Evolutionary conservation across 2,888 invertebrate genomes (phyloP), one percentile per base, ranked within the genome.

Genomic region (Andrena minutula): DNA sequence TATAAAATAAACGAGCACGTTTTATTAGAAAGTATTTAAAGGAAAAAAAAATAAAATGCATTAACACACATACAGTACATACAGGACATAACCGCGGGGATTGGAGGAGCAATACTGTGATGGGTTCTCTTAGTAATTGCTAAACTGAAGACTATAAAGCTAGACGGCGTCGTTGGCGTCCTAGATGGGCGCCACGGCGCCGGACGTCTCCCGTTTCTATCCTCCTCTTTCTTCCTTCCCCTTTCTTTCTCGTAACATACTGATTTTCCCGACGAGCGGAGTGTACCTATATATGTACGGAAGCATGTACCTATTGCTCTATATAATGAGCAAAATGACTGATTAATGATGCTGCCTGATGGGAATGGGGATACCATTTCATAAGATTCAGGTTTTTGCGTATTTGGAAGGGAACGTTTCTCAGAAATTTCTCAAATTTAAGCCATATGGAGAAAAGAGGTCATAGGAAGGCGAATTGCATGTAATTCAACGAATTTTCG

Each of bases 151-250:
- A 86, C 81, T 86, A 68, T 64, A 68, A 56, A 79, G 84, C 84
- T 86, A 88, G 89, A 86, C 88, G 89, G 88, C 89, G 89, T 89
- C 89, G 87, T 65, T 85, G 87, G 88, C 84, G 88, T 88, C 88
- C 86, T 83, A 82, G 82, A 89, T 88, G 79, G 90, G 87, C 89
- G 89, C 88, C 86, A 84, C 80, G 91, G 88, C 89, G 91, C 89
- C 90, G 87, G 86, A 81, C 86, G 80, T 87, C 83, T 87, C 85
- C 75, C 85, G 68, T 74, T 77, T 76, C 68, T 60, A 35, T 84
- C 74, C 77, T 74, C 71, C 78, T 79, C 70, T 65, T 61, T 70
- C 64, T 76, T 76, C 73, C 47, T 51, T 72, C 56, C 71, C 28
- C 60, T 68, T 77, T 47, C 79, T 78, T 74, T 60, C 6, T 58